phyloP scores from a whole-genome alignment of 2,113 vertebrate genomes.

The Martes martes region DNA sequence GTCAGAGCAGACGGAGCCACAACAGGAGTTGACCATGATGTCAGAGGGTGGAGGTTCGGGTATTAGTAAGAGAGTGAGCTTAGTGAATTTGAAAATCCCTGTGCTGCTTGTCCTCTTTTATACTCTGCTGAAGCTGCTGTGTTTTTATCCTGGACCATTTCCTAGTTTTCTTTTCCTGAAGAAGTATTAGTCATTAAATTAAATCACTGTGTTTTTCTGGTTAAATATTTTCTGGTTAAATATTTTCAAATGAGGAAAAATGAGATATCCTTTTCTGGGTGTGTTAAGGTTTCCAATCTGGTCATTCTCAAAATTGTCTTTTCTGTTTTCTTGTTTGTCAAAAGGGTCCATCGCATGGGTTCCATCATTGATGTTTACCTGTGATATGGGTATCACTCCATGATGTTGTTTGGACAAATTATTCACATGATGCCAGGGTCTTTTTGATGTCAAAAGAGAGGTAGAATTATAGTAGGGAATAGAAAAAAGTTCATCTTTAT shows the following conservation, averaged over 20 bases:
- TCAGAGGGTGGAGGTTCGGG: background rate
- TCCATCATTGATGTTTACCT: background rate
- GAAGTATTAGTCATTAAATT: background rate
- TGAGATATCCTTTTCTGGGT: background rate
- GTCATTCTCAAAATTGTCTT: background rate
- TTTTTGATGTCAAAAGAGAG: constrained; percentile 41
- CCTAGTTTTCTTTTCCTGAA: background rate
- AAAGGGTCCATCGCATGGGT: too few species aligned
- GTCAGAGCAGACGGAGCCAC: background rate
- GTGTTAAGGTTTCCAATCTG: background rate
- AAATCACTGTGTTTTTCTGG: background rate
- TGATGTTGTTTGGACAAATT: background rate
- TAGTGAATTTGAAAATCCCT: background rate
- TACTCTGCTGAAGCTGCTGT: background rate
- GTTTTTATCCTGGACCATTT: background rate
- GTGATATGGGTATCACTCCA: background rate
- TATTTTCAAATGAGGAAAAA: background rate
- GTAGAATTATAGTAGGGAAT: background rate
- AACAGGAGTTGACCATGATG: background rate
- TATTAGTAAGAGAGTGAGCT: background rate
- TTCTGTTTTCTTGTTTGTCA: background rate
- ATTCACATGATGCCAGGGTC: background rate
- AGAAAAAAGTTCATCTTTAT: background rate
- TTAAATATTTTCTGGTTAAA: background rate
- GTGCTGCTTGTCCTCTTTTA: background rate